Evolutionary conservation across 2,888 invertebrate genomes (phyloP), one percentile per base, ranked within the genome.

Genomic region (Clusia tigrina): DNA sequence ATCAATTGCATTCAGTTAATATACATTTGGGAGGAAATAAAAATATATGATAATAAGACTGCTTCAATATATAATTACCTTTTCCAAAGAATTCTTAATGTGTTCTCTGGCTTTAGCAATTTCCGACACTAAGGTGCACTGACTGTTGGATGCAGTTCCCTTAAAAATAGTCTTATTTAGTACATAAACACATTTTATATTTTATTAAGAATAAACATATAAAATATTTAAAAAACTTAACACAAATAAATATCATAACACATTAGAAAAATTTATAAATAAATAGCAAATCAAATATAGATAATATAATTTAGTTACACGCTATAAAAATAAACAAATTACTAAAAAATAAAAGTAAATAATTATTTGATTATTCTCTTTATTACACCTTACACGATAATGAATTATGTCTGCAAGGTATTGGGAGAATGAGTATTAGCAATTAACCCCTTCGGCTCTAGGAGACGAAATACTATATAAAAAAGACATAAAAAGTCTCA

Each of bases 81-180:
- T 88, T 85, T 89, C 88, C 82, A 90, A 86, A 78, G 88, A 89
- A 79, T 87, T 88, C 86, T 89, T 92, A 86, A 94, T 91, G 85
- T 92, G 91, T 85, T 92, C 91, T 81, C 93, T 89, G 83, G 92
- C 92, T 87, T 91, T 93, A 81, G 92, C 93, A 81, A 94, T 91
- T 88, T 93, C 93, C 83, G 88, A 89, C 80, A 92, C 92, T 85
- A 94, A 88, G 77, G 90, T 88, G 78, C 88, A 88, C 67, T 74
- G 77, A 67, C 72, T 76, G 57, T 72, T 78, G 26, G 73, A 64
- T 55, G 69, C 69, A 60, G 67, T 51, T 37, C 71, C 74, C 80
- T 78, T 68, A 74, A 71, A 72, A 66, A 32, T 70, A 64, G 42
- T 60, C 48, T 53, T 42, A 32, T 48, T 55, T 18, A 60, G 58